A percentile compares a stretch with the other conserved stretches of the same genome.
phyloP scores from a whole-genome alignment of 2,888 invertebrate genomes.

The Xylota sylvarum region DNA sequence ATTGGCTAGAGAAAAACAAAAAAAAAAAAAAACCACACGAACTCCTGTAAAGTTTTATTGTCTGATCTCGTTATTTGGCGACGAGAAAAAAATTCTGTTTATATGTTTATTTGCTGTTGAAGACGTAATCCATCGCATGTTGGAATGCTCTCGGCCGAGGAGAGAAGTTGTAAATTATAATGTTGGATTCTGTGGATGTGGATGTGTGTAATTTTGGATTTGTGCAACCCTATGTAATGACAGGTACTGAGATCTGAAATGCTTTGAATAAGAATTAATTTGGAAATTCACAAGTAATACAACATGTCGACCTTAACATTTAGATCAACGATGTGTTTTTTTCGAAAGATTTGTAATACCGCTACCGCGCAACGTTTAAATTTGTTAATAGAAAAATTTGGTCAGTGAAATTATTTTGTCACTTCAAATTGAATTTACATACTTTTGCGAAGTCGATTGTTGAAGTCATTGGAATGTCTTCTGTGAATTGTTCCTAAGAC shows the following conservation, averaged over 20 bases:
- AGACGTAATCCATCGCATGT: slow-evolving; percentile 64
- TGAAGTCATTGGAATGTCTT: too few relatives aligned
- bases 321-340: slow-evolving; percentile 15
- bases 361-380: neutral
- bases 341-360: slow-evolving; percentile 16
- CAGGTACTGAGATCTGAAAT: slow-evolving; percentile 47
- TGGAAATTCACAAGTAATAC: slow-evolving; percentile 57
- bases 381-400: neutral
- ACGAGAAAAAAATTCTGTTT: slow-evolving; percentile 9
- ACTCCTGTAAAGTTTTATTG: slow-evolving; percentile 55
- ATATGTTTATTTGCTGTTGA: slow-evolving; percentile 23
- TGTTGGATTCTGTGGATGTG: slow-evolving; percentile 46
- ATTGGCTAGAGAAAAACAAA: slow-evolving; percentile 53
- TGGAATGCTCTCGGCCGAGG: slow-evolving; percentile 48
- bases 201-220: slow-evolving; percentile 43
- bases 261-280: slow-evolving; percentile 53
- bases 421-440: too few relatives aligned
- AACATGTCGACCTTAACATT: slow-evolving; percentile 69
- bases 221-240: slow-evolving; percentile 55
- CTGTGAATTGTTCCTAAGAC: too few relatives aligned
- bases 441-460: too few relatives aligned
- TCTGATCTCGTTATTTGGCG: slow-evolving; percentile 52
- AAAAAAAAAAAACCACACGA: slow-evolving; percentile 25
- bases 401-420: neutral
- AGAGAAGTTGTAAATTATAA: slow-evolving; percentile 62